Evolutionary conservation across 2,113 vertebrate genomes (phyloP), one percentile per base, ranked within the genome.

Genomic region (Brachirus orientalis): DNA sequence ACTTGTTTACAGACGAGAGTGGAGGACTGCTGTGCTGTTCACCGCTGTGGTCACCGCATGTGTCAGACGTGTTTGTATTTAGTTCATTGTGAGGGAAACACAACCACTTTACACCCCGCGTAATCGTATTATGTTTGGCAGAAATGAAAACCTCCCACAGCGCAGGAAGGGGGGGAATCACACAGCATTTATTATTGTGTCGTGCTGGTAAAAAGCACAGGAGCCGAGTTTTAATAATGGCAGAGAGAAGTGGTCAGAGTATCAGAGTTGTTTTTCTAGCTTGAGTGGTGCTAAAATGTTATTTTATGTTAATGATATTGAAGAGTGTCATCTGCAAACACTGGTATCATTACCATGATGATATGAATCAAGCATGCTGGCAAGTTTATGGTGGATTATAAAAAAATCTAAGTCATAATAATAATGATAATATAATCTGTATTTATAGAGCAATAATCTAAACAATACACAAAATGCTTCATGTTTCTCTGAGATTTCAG

Each of bases 1-100:
- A 66, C 63, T 19, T 62, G 58, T 75, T 79, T 54, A 52, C 41
- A 18, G 52, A 69, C 19, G 17, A 41, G 52, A 47, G 12, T 28
- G 63, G 48, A 14, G 33, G 55, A 55, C 22, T 62, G 62, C 36
- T 43, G 59, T 45, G 61, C 40, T 44, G n/a, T 10, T 44, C 69
- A 63, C 60, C 50, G 9, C 63, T 45, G 19, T 13, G 72, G 62
- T 48, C 63, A 51, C 56, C 33, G 22, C 20, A 10, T 43, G 47
- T 20, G 66, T 48, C 18, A 28, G 4, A 64, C 7, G 4, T 18
- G 36, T 50, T 48, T 67, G 17, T 11, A 3, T 68, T 74, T 48
- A 45, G 22, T 58, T 68, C n/a, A 17, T 45, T 33, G 12, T 52
- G 37, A 35, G 33, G 58, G 22, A 12, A 51, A 7, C 12, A 56